Percentiles rank a stretch among this genome's conserved stretches.
Evolutionary conservation across 2,113 vertebrate genomes (phyloP).

Genomic region (Macaca nemestrina): DNA sequence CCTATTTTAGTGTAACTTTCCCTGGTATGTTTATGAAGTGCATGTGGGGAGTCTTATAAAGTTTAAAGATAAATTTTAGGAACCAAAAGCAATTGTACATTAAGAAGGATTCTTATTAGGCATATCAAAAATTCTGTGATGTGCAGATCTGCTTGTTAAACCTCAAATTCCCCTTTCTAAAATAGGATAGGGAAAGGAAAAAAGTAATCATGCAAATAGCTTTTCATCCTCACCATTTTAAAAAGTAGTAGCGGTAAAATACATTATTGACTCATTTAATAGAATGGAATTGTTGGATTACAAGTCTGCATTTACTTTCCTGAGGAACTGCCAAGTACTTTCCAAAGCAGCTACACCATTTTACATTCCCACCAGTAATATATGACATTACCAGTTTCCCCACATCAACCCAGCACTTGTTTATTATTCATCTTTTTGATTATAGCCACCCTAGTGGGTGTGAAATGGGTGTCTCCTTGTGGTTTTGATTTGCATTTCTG

Average conservation of each 20-base stretch:
- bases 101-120: background rate
- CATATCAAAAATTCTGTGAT: background rate
- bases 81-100: background rate
- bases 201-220: background rate
- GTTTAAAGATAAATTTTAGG: conserved; percentile 2
- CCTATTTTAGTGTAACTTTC: background rate
- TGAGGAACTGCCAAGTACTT: background rate
- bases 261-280: background rate
- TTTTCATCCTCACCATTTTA: background rate
- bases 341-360: background rate
- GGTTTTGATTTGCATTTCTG: background rate
- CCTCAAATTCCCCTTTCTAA: background rate
- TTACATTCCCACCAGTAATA: background rate
- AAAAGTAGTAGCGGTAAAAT: background rate
- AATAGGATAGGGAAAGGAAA: background rate
- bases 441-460: background rate
- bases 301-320: background rate
- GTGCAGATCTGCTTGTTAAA: background rate
- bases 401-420: background rate
- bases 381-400: background rate
- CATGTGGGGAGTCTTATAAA: background rate
- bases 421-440: background rate
- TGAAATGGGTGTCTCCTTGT: background rate
- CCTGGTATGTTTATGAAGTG: background rate
- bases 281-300: background rate